Evolutionary conservation across 2,113 vertebrate species (phyloP).

Genomic region (Rattus norvegicus): GRCr8 NC_086020.1:229679001-229679500

Average conservation of each 20-base stretch:
- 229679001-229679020: background rate
- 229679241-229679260: background rate
- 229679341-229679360: background rate
- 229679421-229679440: slow-evolving; percentile 14
- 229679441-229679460: slow-evolving; percentile 7
- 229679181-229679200: background rate
- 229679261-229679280: background rate
- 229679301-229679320: background rate
- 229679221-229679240: background rate
- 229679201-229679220: background rate
- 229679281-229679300: background rate
- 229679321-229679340: slow-evolving; percentile 20
- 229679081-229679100: too few species aligned
- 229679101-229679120: background rate
- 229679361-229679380: slow-evolving; percentile 17
- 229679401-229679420: slow-evolving; percentile 8
- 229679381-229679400: slow-evolving; percentile 39
- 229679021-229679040: slow-evolving; percentile 19
- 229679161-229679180: too few species aligned
- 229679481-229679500: background rate
- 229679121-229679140: background rate
- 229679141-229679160: background rate
- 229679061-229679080: background rate
- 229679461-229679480: slow-evolving; percentile 19
- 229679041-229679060: background rate